Percentiles rank a stretch among this genome's conserved stretches.
Evolutionary conservation across 2,888 invertebrate species (phyloP).

Genomic region (Agonum fuliginosum): DNA sequence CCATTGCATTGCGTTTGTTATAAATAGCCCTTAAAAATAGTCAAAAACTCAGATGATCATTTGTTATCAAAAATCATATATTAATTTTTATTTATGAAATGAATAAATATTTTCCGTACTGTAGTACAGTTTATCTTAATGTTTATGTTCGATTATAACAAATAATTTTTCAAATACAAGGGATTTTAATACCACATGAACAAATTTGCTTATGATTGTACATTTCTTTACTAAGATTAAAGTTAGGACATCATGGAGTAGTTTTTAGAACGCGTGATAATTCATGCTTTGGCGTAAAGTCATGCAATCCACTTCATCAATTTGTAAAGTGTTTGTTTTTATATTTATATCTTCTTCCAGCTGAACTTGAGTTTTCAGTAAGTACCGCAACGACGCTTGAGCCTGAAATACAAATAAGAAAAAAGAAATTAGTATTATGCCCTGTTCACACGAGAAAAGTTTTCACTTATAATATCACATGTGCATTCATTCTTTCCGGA

Average conservation of each 20-base stretch:
- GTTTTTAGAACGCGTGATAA: slow-evolving; percentile 83
- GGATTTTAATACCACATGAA: too few relatives aligned
- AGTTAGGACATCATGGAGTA: not conserved
- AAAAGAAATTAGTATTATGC: too few relatives aligned
- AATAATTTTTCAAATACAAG: slow-evolving; percentile 31
- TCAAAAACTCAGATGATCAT: too few relatives aligned
- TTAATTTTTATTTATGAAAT: not conserved
- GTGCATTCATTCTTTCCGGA: too few relatives aligned
- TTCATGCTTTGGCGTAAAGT: slow-evolving; percentile 84
- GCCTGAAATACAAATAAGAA: slow-evolving; percentile 73
- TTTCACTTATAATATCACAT: too few relatives aligned
- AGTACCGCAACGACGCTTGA: slow-evolving; percentile 84
- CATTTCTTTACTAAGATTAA: not conserved
- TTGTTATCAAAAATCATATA: too few relatives aligned
- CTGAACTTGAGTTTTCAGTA: slow-evolving; percentile 90
- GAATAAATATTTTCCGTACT: not conserved
- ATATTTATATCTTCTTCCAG: slow-evolving; percentile 94
- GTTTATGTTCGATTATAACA: slow-evolving; percentile 21
- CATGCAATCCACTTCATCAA: slow-evolving; percentile 95
- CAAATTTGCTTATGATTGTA: too few relatives aligned
- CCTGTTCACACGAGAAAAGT: too few relatives aligned
- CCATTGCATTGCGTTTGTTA: too few relatives aligned
- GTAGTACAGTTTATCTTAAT: slow-evolving; percentile 10
- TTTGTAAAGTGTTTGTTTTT: slow-evolving; percentile 92
- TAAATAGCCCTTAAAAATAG: too few relatives aligned